Evolutionary conservation across 2,888 invertebrate genomes (phyloP), one percentile per base, ranked within the genome.

Genomic region (Coelopa pilipes): DNA sequence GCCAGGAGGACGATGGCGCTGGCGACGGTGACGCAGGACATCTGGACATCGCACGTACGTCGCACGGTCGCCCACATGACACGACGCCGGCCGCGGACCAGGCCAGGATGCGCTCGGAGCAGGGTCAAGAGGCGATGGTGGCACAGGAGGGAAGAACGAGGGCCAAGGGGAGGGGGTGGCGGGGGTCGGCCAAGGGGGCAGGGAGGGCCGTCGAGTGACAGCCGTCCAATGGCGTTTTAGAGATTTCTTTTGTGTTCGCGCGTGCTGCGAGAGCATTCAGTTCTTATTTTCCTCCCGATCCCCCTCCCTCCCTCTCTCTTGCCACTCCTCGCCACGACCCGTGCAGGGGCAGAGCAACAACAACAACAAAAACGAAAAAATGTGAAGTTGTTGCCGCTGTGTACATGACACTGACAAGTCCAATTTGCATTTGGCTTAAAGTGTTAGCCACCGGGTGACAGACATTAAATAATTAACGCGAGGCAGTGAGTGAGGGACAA

Each of bases 401-500:
- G 65, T 71, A 71, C 63, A 71, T 63, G 71, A 71, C 65, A 75
- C 80, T 82, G 85, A 83, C 83, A 84, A 84, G 81, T 82, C 81
- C 84, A 86, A 86, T 86, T 86, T 85, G 83, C 85, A 84, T 83
- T 85, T 82, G 80, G 81, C 81, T 81, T 80, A 80, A 80, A 81
- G 86, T 85, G 86, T 85, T 85, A 85, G 86, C 86, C 86, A 85
- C 86, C 81, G 84, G 83, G 85, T 83, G 86, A 86, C 86, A 84
- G 84, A 81, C 85, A 83, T 85, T 86, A 86, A 86, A 86, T 86
- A 86, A 86, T 86, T 86, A 86, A 86, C 82, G 53, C 15, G 53
- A 53, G n/a, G 3, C 4, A 49, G 49, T 10, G 49, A 49, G 13
- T 10, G 13, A 49, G 49, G 49, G 49, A 49, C 10, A 13, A 49